Percentiles rank a stretch among this genome's conserved stretches.
Evolutionary conservation across 2,888 invertebrate genomes (phyloP).

Genomic region (Oxytorus armatus): DNA sequence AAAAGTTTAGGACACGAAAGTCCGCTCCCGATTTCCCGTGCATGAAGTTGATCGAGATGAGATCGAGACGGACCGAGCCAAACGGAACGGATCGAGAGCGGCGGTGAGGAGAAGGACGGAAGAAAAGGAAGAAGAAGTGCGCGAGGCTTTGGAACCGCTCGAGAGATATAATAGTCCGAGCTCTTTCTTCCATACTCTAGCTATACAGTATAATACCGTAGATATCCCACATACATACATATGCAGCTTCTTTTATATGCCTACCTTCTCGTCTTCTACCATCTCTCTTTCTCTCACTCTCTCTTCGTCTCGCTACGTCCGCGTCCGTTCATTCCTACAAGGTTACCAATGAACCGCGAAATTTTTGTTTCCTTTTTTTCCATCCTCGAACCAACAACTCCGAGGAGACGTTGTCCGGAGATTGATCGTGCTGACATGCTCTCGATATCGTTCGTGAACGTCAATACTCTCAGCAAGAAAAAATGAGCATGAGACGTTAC

Average conservation of each 20-base stretch:
- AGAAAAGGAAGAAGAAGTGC: constrained; percentile 45
- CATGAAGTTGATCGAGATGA: constrained; percentile 62
- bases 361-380: constrained; percentile 37
- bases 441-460: constrained; percentile 22
- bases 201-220: constrained; percentile 44
- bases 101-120: constrained; percentile 61
- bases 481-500: neutral
- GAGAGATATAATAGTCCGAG: constrained; percentile 58
- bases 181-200: constrained; percentile 51
- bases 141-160: constrained; percentile 53
- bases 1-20: constrained; percentile 59
- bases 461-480: neutral
- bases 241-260: constrained; percentile 57
- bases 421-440: constrained; percentile 40
- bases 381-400: constrained; percentile 40
- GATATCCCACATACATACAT: constrained; percentile 46
- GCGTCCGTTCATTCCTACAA: constrained; percentile 60
- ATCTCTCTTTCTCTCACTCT: constrained; percentile 30
- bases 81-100: constrained; percentile 68
- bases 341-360: constrained; percentile 62
- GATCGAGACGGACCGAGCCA: constrained; percentile 64
- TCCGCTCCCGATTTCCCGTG: constrained; percentile 63
- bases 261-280: constrained; percentile 12
- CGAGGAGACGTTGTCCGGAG: constrained; percentile 34
- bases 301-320: constrained; percentile 37